Conservation (phyloP, 2,888 invertebrate species). For the Nycteola revayana region DNA sequence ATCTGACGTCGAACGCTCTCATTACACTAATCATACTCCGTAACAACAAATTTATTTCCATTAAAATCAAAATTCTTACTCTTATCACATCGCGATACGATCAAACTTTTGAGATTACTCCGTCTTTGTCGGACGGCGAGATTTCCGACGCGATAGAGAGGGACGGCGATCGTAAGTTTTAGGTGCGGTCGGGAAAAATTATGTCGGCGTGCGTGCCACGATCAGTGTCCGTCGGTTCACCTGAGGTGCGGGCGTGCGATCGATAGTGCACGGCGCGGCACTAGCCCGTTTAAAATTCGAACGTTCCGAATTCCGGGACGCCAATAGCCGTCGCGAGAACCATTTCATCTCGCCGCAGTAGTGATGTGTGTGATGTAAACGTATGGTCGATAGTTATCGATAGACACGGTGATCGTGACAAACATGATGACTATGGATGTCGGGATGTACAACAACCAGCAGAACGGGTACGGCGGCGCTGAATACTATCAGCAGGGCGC, state of each 20-base stretch:
- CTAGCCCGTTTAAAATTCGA: conserved; percentile 50
- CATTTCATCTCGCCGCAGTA: conserved; percentile 35
- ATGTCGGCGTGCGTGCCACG: conserved; percentile 46
- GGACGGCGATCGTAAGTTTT: conserved; percentile 55
- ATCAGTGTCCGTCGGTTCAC: conserved; percentile 67
- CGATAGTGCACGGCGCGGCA: conserved; percentile 49
- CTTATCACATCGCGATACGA: conserved; percentile 58
- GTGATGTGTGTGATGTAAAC: conserved; percentile 73
- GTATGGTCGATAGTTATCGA: conserved; percentile 48
- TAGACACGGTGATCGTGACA: conserved; percentile 61
- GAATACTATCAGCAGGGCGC: conserved; percentile 80
- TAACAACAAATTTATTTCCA: conserved; percentile 41
- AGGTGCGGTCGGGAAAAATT: conserved; percentile 67
- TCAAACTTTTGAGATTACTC: conserved; percentile 46
- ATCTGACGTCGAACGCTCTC: conserved; percentile 47
- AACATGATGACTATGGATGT: conserved; percentile 92
- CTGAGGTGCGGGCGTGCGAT: conserved; percentile 68
- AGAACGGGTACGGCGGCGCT: conserved; percentile 77
- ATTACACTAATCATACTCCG: conserved; percentile 38
- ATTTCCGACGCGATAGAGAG: conserved; percentile 41
- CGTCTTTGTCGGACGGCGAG: conserved; percentile 44
- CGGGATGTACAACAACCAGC: conserved; percentile 88
- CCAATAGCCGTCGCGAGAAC: conserved; percentile 38
- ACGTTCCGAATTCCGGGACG: conserved; percentile 48
- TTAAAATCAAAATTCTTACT: conserved; percentile 50